phyloP scores from a whole-genome alignment of 2,113 vertebrate genomes.

The Orientallactaga bullata region DNA sequence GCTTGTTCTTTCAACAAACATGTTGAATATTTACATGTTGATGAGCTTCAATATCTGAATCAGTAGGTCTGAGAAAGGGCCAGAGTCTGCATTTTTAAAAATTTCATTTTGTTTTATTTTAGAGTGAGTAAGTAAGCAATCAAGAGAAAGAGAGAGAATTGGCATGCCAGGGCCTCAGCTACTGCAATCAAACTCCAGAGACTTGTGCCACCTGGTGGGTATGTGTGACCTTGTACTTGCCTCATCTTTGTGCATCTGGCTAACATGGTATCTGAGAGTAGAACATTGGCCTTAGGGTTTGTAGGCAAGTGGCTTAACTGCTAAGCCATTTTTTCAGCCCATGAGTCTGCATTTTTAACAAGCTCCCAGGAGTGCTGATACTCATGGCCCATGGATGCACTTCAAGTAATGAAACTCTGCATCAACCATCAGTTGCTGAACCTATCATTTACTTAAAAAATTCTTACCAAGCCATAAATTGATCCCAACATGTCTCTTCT shows the following conservation, averaged over 20 bases:
- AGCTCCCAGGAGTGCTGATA: background rate
- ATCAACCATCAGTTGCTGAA: slow-evolving; percentile 32
- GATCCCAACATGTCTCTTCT: slow-evolving; percentile 1
- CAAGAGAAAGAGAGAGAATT: no score
- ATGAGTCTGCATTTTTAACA: slow-evolving; percentile 42
- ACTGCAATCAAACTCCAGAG: no score
- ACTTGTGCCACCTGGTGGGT: no score
- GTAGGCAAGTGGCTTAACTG: no score
- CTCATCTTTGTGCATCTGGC: no score
- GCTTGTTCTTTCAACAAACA: slow-evolving; percentile 5
- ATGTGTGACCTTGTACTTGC: no score
- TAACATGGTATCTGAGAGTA: no score
- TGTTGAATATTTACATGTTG: background rate
- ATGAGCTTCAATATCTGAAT: background rate
- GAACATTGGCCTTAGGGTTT: no score
- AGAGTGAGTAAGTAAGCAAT: no score
- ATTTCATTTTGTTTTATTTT: no score
- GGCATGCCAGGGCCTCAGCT: no score
- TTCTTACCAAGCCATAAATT: slow-evolving; percentile 13
- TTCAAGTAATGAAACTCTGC: slow-evolving; percentile 14
- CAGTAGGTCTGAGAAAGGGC: background rate
- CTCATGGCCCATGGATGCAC: background rate
- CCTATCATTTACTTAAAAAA: slow-evolving; percentile 44
- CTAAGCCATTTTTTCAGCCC: background rate
- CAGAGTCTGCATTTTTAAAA: slow-evolving; percentile 21